Evolutionary conservation across 1,140 invertebrate species (phyloP), one percentile per base, ranked within the genome.

Genomic region (Zelostemma sp.): DNA sequence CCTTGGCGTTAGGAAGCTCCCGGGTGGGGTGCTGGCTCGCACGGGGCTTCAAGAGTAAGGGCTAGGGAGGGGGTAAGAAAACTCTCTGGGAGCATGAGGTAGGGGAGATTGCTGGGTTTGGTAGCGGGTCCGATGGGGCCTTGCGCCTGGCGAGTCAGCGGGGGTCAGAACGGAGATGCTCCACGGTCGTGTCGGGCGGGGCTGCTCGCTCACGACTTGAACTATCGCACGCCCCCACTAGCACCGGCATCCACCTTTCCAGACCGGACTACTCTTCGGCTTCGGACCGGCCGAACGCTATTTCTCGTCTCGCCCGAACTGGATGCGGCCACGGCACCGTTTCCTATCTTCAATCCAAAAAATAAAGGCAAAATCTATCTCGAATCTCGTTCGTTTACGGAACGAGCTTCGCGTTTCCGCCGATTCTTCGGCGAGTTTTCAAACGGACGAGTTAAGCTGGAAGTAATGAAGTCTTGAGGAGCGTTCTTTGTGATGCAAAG

Each of bases 161-260:
- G 82, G 82, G 82, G 82, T 84, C 82, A 84, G 76, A 80, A 76
- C 80, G 81, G 75, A 84, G 82, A 84, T 84, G 81, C 82, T 82
- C 81, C 81, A 74, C 79, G 81, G 80, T 85, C 82, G 82, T 83
- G 84, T 85, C 84, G 84, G 84, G 84, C 83, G 84, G 84, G 84
- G 84, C 84, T 83, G 81, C 77, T 76, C 79, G 77, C 83, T 85
- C 84, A 85, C 84, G 84, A 85, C 83, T 85, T 85, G 84, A 85
- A 85, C 84, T 85, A 85, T 85, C 84, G 80, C 84, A 85, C 84
- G 84, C 84, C 84, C 84, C 82, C 84, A 83, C 82, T 83, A 83
- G 80, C 81, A 84, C 80, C 81, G 82, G 75, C 81, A 79, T 80
- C 78, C 75, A 80, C 78, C 79, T 83, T 82, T 77, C 73, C 61